Evolutionary conservation across 2,888 invertebrate species (phyloP), one percentile per base, ranked within the genome.

Genomic region (Itoplectis maculator): DNA sequence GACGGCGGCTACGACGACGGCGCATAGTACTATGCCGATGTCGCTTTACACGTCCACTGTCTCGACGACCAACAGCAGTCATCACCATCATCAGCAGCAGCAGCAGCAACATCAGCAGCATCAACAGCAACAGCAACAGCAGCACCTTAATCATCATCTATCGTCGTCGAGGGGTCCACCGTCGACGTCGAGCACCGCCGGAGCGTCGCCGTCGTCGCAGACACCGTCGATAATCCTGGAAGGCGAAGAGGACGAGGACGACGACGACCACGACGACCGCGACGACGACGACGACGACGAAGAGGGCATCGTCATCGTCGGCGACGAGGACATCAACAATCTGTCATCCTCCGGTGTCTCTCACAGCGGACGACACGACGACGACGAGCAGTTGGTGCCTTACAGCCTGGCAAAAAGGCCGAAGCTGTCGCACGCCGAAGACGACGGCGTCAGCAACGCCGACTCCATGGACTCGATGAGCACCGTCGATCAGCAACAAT

Each of bases 271-370:
- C 42, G 97, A 96, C 85, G 82, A 83, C 18, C 79, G 80, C 61
- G 96, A 96, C 49, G 92, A 85, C 65, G 97, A 97, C 42, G 97
- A 96, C 85, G 82, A 83, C 18, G 83, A 83, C 61, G 96, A 96
- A 72, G 96, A 96, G 84, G 96, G 96, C 8, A 96, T 96, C 77
- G 96, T 97, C 0, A 97, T 97, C 0, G 97, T 97, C 45, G 95
- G 95, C n/a, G 95, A 95, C 7, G 94, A 94, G 74, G 95, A 84
- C n/a, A 86, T 88, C 35, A 89, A 89, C 35, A 89, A 89, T 75
- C 75, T 88, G n/a, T n/a, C n/a, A n/a, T n/a, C n/a, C 20, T 88
- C 90, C 0, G 87, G 88, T 89, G 93, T 88, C 70, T 84, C 87
- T 79, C 88, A 87, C 45, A 84, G 90, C 7, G 87, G 88, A 8